Evolutionary conservation across 1,140 invertebrate genomes (phyloP).

Genomic region (Brachionus calyciflorus): DNA sequence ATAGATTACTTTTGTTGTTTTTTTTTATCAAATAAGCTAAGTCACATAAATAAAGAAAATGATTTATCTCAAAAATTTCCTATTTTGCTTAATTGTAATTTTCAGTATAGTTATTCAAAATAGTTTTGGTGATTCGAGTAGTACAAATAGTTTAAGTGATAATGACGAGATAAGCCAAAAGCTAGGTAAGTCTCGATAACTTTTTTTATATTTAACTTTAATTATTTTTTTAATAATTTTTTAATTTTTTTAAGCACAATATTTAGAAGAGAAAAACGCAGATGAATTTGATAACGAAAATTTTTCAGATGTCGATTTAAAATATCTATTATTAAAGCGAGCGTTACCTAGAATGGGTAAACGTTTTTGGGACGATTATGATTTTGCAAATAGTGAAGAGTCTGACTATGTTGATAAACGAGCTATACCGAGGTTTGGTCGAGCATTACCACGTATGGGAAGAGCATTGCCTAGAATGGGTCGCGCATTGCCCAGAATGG

Average conservation of each 20-base stretch:
- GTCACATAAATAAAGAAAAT: no score
- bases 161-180: not conserved
- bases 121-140: no score
- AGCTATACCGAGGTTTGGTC: constrained; percentile 35
- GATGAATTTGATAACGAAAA: not conserved
- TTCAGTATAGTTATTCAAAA: no score
- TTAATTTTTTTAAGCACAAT: constrained; percentile 11
- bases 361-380: constrained; percentile 28
- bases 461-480: constrained; percentile 43
- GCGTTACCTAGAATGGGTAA: constrained; percentile 42
- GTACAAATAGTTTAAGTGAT: no score
- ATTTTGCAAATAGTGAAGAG: not conserved
- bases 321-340: not conserved
- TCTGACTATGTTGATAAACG: constrained; percentile 10
- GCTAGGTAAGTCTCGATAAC: not conserved
- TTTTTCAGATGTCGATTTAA: not conserved
- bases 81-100: no score
- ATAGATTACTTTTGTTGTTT: no score
- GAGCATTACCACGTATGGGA: constrained; percentile 42
- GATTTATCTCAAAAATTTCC: no score
- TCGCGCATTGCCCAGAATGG: constrained; percentile 40
- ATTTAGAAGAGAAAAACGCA: not conserved
- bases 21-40: no score
- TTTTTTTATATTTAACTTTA: no score
- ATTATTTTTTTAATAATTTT: not conserved